Evolutionary conservation across 2,888 invertebrate species (phyloP).

Genomic region (Macrosiphum euphorbiae): DNA sequence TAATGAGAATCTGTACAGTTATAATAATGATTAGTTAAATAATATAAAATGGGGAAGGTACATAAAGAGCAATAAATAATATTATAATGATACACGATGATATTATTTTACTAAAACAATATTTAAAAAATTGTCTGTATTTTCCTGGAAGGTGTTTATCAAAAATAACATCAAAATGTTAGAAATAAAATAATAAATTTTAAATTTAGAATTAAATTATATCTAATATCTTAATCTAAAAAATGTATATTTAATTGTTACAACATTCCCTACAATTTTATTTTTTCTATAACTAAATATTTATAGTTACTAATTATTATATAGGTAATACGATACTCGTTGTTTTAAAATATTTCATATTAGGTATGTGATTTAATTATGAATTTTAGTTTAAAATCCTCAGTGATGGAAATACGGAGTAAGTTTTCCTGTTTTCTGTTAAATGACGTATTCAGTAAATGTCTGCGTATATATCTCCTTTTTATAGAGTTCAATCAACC

Average conservation of each 20-base stretch:
- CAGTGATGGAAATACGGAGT: neutral
- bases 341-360: neutral
- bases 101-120: neutral
- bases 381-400: neutral
- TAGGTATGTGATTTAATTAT: neutral
- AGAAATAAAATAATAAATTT: neutral
- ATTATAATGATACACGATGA: neutral
- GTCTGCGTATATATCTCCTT: neutral
- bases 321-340: neutral
- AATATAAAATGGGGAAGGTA: conserved; percentile 4
- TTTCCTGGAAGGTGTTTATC: neutral
- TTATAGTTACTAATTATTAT: neutral
- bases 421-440: neutral
- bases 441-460: neutral
- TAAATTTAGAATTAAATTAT: neutral
- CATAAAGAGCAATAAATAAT: conserved; percentile 28
- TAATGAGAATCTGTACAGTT: conserved; percentile 17
- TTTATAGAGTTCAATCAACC: neutral
- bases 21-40: conserved; percentile 26
- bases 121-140: neutral
- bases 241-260: neutral
- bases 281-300: neutral
- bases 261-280: neutral
- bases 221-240: neutral
- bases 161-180: neutral